Evolutionary conservation across 2,113 vertebrate genomes (phyloP).

Genomic region (Halcyon malimbica): DNA sequence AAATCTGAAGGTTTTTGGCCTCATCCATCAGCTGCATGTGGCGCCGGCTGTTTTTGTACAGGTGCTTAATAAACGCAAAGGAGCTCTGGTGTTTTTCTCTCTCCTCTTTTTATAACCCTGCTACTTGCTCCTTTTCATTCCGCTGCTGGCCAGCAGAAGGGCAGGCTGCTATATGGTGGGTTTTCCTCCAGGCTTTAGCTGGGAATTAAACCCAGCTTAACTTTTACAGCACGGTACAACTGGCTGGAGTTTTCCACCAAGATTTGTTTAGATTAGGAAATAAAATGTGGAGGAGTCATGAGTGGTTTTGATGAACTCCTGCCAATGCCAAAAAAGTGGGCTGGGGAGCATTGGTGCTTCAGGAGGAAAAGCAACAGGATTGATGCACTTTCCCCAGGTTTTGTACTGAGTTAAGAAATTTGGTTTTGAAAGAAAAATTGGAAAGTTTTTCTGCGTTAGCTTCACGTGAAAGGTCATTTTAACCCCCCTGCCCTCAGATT

Average conservation of each 20-base stretch:
- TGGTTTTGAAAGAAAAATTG: not conserved
- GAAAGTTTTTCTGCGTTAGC: not conserved
- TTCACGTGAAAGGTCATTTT: not conserved
- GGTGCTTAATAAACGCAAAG: slow-evolving; percentile 16
- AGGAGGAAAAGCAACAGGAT: not conserved
- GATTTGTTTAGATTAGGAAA: not conserved
- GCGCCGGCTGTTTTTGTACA: slow-evolving; percentile 3
- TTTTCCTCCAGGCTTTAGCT: not conserved
- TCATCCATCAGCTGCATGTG: not conserved
- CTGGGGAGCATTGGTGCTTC: not conserved
- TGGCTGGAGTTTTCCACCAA: not conserved
- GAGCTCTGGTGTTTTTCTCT: not conserved
- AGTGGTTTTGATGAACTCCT: not conserved
- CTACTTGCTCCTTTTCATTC: not conserved
- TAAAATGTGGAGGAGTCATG: not conserved
- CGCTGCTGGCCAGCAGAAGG: not conserved
- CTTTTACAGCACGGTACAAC: not conserved
- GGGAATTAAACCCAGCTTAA: slow-evolving; percentile 12
- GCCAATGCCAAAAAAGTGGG: not conserved
- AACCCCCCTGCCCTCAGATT: not conserved
- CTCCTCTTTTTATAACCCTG: not conserved
- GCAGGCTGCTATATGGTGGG: not conserved
- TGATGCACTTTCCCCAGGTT: not conserved
- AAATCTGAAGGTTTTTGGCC: not conserved
- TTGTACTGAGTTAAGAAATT: not conserved